These are phyloP conservation scores for Sipha maydis DNA, from an alignment of 2,888 invertebrate genomes.

Conservation along the genomic window DNA sequence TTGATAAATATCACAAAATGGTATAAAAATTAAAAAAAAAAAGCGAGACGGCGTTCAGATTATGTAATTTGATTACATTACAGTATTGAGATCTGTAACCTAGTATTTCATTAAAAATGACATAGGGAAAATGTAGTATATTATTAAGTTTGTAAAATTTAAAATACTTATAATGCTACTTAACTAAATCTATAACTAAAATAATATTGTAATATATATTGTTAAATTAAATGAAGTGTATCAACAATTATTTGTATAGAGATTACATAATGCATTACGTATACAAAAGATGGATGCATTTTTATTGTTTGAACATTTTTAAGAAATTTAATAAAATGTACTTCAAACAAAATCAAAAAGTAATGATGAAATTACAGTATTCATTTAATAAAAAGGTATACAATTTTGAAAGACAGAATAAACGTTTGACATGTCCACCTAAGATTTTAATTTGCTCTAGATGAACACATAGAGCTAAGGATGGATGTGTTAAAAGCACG, in stretches of 20 bases:
- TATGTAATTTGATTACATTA: constrained; percentile 18
- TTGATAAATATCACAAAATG: too few species aligned
- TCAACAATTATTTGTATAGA: neutral
- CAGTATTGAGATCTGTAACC: neutral
- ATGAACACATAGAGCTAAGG: too few species aligned
- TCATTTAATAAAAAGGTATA: too few species aligned
- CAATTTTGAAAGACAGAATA: too few species aligned
- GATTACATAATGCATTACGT: too few species aligned
- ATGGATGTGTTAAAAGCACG: too few species aligned
- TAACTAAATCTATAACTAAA: neutral
- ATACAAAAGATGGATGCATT: neutral
- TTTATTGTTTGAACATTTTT: neutral
- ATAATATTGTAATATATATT: neutral
- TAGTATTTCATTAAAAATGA: neutral
- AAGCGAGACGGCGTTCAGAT: constrained; percentile 5
- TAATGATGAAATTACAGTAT: too few species aligned
- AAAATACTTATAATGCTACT: neutral
- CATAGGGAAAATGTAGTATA: too few species aligned
- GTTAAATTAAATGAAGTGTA: neutral
- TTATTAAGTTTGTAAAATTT: too few species aligned
- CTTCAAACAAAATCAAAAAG: neutral
- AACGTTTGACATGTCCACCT: too few species aligned
- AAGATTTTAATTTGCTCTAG: too few species aligned
- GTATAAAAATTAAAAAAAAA: neutral
- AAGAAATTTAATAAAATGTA: neutral